Conservation (phyloP, 2,888 invertebrate genomes). For the Biston stratarius region DNA sequence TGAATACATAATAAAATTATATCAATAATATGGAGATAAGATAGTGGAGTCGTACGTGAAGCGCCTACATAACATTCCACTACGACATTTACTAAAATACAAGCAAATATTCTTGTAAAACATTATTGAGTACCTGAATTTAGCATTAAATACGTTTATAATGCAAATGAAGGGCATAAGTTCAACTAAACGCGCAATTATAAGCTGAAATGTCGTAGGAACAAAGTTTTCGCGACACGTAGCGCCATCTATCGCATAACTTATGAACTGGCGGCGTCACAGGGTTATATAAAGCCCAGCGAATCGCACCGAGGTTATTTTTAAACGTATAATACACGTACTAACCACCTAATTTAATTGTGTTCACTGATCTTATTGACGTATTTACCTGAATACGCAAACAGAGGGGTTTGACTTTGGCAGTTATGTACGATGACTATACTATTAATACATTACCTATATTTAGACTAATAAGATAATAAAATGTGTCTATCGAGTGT, state of each 20-base stretch:
- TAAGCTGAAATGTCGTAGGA: slow-evolving; percentile 23
- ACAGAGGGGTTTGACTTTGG: background rate
- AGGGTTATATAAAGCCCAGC: slow-evolving; percentile 45
- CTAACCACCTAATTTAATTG: slow-evolving; percentile 53
- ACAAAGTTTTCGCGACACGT: slow-evolving; percentile 55
- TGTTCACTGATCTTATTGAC: slow-evolving; percentile 42
- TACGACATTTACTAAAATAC: background rate
- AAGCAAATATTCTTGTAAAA: background rate
- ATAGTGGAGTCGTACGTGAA: slow-evolving; percentile 49
- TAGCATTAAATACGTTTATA: background rate
- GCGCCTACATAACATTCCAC: slow-evolving; percentile 51
- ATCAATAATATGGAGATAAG: slow-evolving; percentile 59
- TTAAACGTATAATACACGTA: slow-evolving; percentile 46
- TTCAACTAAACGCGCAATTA: background rate
- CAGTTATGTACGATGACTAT: too few relatives aligned
- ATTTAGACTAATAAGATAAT: too few relatives aligned
- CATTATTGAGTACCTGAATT: background rate
- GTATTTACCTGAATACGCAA: slow-evolving; percentile 31
- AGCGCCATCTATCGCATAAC: slow-evolving; percentile 76
- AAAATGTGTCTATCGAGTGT: too few relatives aligned
- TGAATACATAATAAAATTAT: slow-evolving; percentile 58
- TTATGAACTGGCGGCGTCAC: slow-evolving; percentile 54
- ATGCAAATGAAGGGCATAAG: background rate
- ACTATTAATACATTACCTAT: too few relatives aligned
- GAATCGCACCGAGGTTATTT: slow-evolving; percentile 45